A percentile compares a stretch with the other conserved stretches of the same genome.
These are phyloP conservation scores for Protomyctophum bolini DNA, from an alignment of 2,113 vertebrate species.

Conservation along the genomic window DNA sequence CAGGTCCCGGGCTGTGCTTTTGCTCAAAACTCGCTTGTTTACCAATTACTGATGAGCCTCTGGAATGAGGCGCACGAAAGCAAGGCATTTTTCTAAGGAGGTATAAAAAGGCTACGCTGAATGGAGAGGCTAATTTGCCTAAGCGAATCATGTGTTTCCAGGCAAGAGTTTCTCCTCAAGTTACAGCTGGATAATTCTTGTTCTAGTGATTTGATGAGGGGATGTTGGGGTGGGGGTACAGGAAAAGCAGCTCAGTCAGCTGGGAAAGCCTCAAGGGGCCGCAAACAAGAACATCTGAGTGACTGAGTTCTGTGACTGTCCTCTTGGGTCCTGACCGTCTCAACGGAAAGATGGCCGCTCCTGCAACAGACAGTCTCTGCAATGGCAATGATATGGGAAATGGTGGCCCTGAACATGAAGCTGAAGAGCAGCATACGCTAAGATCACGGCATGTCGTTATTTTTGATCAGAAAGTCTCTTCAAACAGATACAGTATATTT, in stretches of 20 bases:
- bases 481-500: no score
- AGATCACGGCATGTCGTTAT: no score
- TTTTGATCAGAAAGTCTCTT: no score
- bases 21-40: conserved; percentile 45
- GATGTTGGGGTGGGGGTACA: not conserved
- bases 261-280: conserved; percentile 60
- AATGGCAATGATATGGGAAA: no score
- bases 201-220: conserved; percentile 38
- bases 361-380: no score
- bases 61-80: conserved; percentile 51
- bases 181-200: conserved; percentile 58
- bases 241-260: conserved; percentile 52
- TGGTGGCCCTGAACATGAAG: no score
- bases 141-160: conserved; percentile 62
- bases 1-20: conserved; percentile 21
- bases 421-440: no score
- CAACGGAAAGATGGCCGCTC: no score
- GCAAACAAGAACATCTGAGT: not conserved
- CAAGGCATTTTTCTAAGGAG: conserved; percentile 34
- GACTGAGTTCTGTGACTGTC: not conserved
- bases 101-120: conserved; percentile 48
- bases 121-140: conserved; percentile 56
- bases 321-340: no score
- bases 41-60: conserved; percentile 50
- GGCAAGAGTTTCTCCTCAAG: conserved; percentile 48